phyloP scores from a whole-genome alignment of 2,113 vertebrate genomes.

The Abramis brama region DNA sequence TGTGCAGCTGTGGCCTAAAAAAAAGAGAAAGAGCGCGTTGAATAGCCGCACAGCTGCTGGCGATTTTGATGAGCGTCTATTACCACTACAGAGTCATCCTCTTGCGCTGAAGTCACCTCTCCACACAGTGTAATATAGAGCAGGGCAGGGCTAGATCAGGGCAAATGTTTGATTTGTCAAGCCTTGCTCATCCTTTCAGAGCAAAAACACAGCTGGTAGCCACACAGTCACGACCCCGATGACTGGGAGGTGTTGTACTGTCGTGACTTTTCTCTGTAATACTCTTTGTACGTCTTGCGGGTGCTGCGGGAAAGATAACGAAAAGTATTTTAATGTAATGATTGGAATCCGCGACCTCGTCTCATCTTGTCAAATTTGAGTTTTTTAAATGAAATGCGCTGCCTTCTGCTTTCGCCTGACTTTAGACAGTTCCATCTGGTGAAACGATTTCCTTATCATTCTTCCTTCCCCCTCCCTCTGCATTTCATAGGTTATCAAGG shows the following conservation, averaged over 20 bases:
- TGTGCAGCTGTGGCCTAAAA: conserved; percentile 75
- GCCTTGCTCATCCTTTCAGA: conserved; percentile 19
- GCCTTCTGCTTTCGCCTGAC: conserved; percentile 18
- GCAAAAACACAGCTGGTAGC: conserved; percentile 10
- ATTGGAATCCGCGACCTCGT: conserved; percentile 9
- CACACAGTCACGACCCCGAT: background rate
- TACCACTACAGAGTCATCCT: conserved; percentile 49
- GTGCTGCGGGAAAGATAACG: conserved; percentile 12
- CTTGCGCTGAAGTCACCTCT: conserved; percentile 51
- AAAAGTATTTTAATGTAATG: conserved; percentile 28
- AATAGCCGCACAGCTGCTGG: conserved; percentile 63
- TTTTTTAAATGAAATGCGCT: conserved; percentile 33
- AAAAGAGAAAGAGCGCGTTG: conserved; percentile 45
- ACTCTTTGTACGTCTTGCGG: background rate
- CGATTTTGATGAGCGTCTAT: conserved; percentile 59
- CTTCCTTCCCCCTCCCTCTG: conserved; percentile 24
- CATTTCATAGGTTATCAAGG: conserved; percentile 52
- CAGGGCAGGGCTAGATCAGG: background rate
- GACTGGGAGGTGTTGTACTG: background rate
- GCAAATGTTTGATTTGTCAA: conserved; percentile 27
- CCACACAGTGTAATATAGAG: conserved; percentile 36
- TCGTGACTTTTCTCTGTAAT: background rate
- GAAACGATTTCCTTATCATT: conserved; percentile 50
- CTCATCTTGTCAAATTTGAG: conserved; percentile 15
- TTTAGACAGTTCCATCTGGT: conserved; percentile 33